These are phyloP conservation scores for Phalangium opilio DNA, from an alignment of 2,888 invertebrate genomes.

Conservation along the genomic window DNA sequence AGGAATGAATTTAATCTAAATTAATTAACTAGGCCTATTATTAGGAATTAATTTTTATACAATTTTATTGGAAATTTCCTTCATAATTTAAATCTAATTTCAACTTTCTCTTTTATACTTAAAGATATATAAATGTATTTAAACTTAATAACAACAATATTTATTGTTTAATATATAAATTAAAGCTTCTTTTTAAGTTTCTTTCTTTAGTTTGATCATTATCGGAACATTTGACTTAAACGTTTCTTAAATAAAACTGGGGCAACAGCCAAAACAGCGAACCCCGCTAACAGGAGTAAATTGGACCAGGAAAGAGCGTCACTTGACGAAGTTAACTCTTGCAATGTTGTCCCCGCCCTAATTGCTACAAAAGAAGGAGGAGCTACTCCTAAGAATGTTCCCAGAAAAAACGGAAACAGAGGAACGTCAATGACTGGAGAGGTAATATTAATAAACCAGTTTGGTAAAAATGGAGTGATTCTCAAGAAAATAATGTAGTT, in stretches of 20 bases:
- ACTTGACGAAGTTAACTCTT: slow-evolving; percentile 73
- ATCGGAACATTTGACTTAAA: slow-evolving; percentile 50
- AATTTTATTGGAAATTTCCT: no score
- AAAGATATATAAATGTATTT: no score
- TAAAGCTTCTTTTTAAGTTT: no score
- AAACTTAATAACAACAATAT: no score
- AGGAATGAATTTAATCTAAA: no score
- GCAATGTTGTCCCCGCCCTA: slow-evolving; percentile 90
- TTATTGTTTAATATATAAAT: no score
- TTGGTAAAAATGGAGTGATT: slow-evolving; percentile 92
- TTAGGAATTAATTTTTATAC: no score
- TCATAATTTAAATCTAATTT: no score
- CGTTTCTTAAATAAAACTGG: slow-evolving; percentile 73
- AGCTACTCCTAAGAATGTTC: slow-evolving; percentile 89
- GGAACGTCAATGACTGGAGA: slow-evolving; percentile 96
- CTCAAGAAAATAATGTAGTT: slow-evolving; percentile 94
- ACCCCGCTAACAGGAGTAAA: slow-evolving; percentile 54
- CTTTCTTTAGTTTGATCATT: no score
- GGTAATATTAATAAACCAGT: slow-evolving; percentile 96
- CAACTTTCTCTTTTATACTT: no score
- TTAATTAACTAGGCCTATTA: no score
- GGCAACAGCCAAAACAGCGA: slow-evolving; percentile 66
- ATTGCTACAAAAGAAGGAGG: slow-evolving; percentile 96
- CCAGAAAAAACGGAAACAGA: slow-evolving; percentile 73
- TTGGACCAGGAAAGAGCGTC: slow-evolving; percentile 72